Evolutionary conservation across 2,888 invertebrate genomes (phyloP).

Genomic region (Penaeus monodon): DNA sequence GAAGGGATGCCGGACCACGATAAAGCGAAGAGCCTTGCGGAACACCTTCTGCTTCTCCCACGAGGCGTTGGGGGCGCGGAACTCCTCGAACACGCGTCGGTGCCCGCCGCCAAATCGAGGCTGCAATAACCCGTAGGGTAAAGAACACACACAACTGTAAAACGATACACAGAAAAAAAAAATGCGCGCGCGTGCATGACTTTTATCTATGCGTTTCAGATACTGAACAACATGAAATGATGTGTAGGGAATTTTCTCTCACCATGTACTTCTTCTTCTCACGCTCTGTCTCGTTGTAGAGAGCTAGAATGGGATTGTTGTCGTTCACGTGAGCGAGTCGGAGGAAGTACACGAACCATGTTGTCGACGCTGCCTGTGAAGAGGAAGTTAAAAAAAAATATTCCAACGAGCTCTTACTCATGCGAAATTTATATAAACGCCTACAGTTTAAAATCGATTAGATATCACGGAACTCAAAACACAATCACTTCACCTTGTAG

Average conservation of each 20-base stretch:
- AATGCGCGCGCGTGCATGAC: too few species aligned
- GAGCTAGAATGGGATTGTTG: neutral
- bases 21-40: conserved; percentile 17
- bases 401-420: neutral
- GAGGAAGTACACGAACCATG: conserved; percentile 41
- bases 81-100: conserved; percentile 24
- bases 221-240: too few species aligned
- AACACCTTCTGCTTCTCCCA: conserved; percentile 2
- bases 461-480: too few species aligned
- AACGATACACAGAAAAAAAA: too few species aligned
- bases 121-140: neutral
- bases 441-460: neutral
- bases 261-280: conserved; percentile 20
- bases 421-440: neutral
- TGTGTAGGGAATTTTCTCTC: neutral
- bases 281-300: neutral
- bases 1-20: conserved; percentile 45
- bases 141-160: too few species aligned
- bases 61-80: neutral
- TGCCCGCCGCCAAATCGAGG: conserved; percentile 36
- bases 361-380: conserved; percentile 29
- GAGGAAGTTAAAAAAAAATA: neutral
- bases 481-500: conserved; percentile 26
- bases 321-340: conserved; percentile 40
- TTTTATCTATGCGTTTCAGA: too few species aligned